Conservation (phyloP, 2,113 vertebrate species). For the Nothocercus julius region DNA sequence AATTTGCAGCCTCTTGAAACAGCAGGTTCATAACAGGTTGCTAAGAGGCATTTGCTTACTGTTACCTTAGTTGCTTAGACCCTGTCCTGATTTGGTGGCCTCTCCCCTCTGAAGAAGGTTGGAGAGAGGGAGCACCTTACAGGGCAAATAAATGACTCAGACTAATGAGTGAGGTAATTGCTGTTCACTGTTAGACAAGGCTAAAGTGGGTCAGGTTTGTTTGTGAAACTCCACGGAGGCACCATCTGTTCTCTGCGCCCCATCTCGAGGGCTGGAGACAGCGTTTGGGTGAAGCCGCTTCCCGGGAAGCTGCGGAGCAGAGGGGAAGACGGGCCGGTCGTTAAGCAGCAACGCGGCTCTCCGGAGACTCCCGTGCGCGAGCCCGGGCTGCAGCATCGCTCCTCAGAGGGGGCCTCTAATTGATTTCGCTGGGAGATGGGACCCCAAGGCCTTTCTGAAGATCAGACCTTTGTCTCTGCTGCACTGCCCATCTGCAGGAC, state of each 20-base stretch:
- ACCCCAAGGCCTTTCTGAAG: neutral
- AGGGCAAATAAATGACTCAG: constrained; percentile 66
- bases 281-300: neutral
- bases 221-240: constrained; percentile 53
- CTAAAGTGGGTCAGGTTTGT: constrained; percentile 69
- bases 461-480: neutral
- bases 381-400: neutral
- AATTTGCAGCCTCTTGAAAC: fast-evolving
- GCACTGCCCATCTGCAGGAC: neutral
- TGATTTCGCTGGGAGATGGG: neutral
- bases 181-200: constrained; percentile 13
- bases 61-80: neutral
- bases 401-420: neutral
- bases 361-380: neutral
- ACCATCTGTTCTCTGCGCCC: constrained; percentile 29
- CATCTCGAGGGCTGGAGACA: neutral
- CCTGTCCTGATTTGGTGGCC: neutral
- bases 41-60: neutral
- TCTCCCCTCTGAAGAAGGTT: constrained; percentile 15
- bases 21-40: neutral
- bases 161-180: constrained; percentile 60
- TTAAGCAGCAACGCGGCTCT: neutral
- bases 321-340: neutral
- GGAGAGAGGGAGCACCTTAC: neutral
- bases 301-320: neutral